Evolutionary conservation across 2,888 invertebrate genomes (phyloP).

Genomic region (Eupeodes latifasciatus): DNA sequence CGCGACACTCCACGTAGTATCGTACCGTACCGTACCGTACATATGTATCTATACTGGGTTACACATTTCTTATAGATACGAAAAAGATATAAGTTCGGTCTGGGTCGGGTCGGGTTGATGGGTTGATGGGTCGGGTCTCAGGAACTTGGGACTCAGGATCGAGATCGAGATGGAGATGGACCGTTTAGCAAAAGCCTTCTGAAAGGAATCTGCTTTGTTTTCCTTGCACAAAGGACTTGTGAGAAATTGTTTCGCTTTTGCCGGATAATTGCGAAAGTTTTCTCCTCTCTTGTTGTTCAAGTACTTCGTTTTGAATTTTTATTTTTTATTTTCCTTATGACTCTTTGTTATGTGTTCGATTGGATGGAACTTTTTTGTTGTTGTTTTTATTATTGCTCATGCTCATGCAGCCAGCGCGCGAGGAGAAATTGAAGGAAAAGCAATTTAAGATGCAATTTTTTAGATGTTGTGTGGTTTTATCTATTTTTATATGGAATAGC

Average conservation of each 20-base stretch:
- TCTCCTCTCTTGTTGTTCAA: slow-evolving; percentile 56
- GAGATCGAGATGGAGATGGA: slow-evolving; percentile 29
- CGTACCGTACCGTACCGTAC: too few relatives aligned
- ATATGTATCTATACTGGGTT: not conserved
- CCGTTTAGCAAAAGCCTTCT: slow-evolving; percentile 55
- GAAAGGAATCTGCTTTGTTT: slow-evolving; percentile 65
- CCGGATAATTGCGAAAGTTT: slow-evolving; percentile 69
- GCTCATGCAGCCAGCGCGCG: not conserved
- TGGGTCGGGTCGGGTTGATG: slow-evolving; percentile 13
- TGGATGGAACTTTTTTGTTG: slow-evolving; percentile 29
- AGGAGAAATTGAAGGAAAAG: slow-evolving; percentile 10
- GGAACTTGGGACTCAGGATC: not conserved
- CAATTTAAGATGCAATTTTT: slow-evolving; percentile 31
- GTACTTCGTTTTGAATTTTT: slow-evolving; percentile 50
- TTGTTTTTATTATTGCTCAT: slow-evolving; percentile 21
- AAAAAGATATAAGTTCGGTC: slow-evolving; percentile 24
- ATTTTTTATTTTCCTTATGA: slow-evolving; percentile 24
- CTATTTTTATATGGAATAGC: not conserved
- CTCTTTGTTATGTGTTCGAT: slow-evolving; percentile 52
- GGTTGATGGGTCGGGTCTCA: not conserved
- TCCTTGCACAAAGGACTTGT: slow-evolving; percentile 59
- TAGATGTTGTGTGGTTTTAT: not conserved
- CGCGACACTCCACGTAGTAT: slow-evolving; percentile 47
- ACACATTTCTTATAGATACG: slow-evolving; percentile 43
- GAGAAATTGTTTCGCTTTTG: slow-evolving; percentile 65